Evolutionary conservation across 2,888 invertebrate genomes (phyloP).

Genomic region (Acronicta aceris): DNA sequence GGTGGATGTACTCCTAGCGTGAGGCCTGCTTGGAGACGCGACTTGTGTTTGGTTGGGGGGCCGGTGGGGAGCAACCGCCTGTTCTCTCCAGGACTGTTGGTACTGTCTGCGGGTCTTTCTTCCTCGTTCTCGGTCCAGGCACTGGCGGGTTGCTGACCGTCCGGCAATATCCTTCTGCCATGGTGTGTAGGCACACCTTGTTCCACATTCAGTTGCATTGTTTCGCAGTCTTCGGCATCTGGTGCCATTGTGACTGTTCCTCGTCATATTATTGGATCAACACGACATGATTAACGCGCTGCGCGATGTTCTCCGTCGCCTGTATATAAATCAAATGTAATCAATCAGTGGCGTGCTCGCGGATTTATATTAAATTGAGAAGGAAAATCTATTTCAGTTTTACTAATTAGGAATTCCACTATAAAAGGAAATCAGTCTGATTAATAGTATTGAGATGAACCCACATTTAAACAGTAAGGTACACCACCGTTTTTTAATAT

Average conservation of each 20-base stretch:
- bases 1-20: slow-evolving; percentile 69
- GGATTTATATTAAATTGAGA: slow-evolving; percentile 44
- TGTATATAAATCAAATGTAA: slow-evolving; percentile 41
- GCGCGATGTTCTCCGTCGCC: slow-evolving; percentile 27
- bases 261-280: slow-evolving; percentile 34
- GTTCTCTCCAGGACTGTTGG: slow-evolving; percentile 73
- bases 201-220: slow-evolving; percentile 65
- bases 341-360: slow-evolving; percentile 25
- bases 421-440: slow-evolving; percentile 26
- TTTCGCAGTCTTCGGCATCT: slow-evolving; percentile 72
- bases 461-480: not conserved
- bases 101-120: slow-evolving; percentile 43
- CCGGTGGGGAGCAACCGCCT: slow-evolving; percentile 68
- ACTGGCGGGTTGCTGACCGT: slow-evolving; percentile 63
- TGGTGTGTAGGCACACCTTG: slow-evolving; percentile 62
- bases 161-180: slow-evolving; percentile 70
- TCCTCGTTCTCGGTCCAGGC: slow-evolving; percentile 80
- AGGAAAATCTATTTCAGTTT: slow-evolving; percentile 57
- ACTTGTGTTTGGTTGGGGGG: slow-evolving; percentile 56
- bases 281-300: slow-evolving; percentile 22
- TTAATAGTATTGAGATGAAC: slow-evolving; percentile 1
- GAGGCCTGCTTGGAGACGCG: slow-evolving; percentile 73
- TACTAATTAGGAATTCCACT: slow-evolving; percentile 53
- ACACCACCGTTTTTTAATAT: too few species aligned
- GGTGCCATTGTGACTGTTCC: slow-evolving; percentile 67